These are phyloP conservation scores for Panonychus citri DNA, from an alignment of 1,140 invertebrate species.

Conservation along the genomic window DNA sequence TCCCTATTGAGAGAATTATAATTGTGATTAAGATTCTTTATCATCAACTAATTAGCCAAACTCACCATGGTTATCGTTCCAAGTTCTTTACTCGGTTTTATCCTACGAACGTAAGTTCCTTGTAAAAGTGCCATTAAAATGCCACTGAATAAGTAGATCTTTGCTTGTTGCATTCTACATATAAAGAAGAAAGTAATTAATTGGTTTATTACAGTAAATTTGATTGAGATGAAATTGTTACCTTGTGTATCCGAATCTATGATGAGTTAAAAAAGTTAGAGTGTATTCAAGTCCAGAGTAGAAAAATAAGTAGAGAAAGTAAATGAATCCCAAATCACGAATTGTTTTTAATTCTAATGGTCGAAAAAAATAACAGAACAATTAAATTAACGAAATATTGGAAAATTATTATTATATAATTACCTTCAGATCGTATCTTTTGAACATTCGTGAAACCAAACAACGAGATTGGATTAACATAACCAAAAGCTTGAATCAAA, in stretches of 20 bases:
- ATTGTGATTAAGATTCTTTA: not conserved
- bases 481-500: conserved; percentile 40
- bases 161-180: conserved; percentile 76
- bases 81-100: conserved; percentile 49
- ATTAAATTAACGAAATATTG: not conserved
- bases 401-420: not conserved
- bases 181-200: too few species aligned
- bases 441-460: conserved; percentile 33
- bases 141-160: conserved; percentile 88
- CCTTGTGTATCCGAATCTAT: conserved; percentile 60
- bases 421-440: conserved; percentile 21
- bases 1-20: conserved; percentile 29
- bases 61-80: conserved; percentile 38
- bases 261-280: conserved; percentile 83
- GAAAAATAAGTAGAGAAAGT: conserved; percentile 85
- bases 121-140: conserved; percentile 78
- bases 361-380: conserved; percentile 7
- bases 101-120: conserved; percentile 57
- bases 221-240: conserved; percentile 13
- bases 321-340: conserved; percentile 50
- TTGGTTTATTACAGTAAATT: not conserved
- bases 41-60: not conserved
- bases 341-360: conserved; percentile 35
- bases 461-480: conserved; percentile 41
- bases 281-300: conserved; percentile 96